phyloP scores from a whole-genome alignment of 2,797 vertebrate species.

The Decapterus maruadsi region DNA sequence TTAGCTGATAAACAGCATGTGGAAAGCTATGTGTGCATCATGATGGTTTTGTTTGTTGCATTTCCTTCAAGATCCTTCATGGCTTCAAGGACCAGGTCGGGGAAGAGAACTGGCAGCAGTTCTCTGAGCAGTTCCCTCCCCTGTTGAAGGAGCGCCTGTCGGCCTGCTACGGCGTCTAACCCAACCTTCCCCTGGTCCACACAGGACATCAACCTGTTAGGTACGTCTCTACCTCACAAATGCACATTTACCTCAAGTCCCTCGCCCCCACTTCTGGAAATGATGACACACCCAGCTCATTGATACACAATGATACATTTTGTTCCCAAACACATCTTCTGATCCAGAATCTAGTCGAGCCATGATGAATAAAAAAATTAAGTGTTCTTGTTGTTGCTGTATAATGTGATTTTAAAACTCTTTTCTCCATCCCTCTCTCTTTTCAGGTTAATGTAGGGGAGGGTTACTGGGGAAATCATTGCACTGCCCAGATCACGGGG shows the following conservation, averaged over 20 bases:
- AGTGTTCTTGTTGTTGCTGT: background rate
- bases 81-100: conserved; percentile 97
- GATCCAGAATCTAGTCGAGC: conserved; percentile 55
- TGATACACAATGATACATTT: conserved; percentile 73
- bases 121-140: conserved; percentile 95
- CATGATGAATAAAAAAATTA: no score
- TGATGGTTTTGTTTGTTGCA: background rate
- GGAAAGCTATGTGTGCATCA: background rate
- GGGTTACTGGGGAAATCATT: conserved; percentile 90
- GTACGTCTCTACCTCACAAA: conserved; percentile 57
- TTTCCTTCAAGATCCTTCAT: conserved; percentile 88
- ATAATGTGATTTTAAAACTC: background rate
- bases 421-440: conserved; percentile 9
- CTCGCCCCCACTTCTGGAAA: conserved; percentile 49
- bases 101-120: conserved; percentile 97
- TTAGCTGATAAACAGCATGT: background rate
- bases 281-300: conserved; percentile 82
- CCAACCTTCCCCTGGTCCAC: conserved; percentile 58
- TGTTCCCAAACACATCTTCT: conserved; percentile 72
- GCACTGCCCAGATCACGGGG: conserved; percentile 89
- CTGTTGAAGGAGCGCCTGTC: conserved; percentile 95
- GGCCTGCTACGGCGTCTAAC: conserved; percentile 94
- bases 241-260: accelerated
- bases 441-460: conserved; percentile 88
- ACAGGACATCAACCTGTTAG: conserved; percentile 79